These are phyloP conservation scores for Nematolebias whitei DNA, from an alignment of 2,113 vertebrate genomes.

Conservation along the genomic window DNA sequence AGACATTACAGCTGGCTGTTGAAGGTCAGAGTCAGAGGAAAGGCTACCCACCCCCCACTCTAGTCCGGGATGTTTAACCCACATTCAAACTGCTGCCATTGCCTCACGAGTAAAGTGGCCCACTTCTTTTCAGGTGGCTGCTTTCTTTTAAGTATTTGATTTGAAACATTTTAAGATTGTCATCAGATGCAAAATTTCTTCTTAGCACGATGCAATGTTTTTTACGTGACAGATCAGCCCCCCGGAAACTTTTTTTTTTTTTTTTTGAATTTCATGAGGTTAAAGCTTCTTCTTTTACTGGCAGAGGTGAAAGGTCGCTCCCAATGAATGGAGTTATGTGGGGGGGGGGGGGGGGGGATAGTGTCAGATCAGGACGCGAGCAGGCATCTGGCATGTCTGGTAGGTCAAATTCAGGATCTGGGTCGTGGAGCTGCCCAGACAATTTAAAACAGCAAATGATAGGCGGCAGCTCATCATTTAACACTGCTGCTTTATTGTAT, in stretches of 20 bases:
- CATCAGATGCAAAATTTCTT: not conserved
- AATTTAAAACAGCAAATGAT: slow-evolving; percentile 29
- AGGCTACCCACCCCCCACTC: slow-evolving; percentile 50
- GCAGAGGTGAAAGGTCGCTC: slow-evolving; percentile 58
- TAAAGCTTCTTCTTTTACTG: slow-evolving; percentile 50
- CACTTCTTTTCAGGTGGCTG: not conserved
- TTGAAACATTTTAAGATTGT: not conserved
- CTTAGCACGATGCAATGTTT: not conserved
- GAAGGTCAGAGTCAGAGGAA: slow-evolving; percentile 64
- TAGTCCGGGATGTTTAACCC: slow-evolving; percentile 52
- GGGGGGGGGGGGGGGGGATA: slow-evolving; percentile 35
- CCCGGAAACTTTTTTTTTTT: not conserved
- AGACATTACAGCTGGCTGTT: slow-evolving; percentile 65
- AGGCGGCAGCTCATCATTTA: slow-evolving; percentile 26
- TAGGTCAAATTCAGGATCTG: slow-evolving; percentile 49
- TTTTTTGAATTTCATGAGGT: slow-evolving; percentile 33
- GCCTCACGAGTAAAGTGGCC: not conserved
- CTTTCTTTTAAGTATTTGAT: slow-evolving; percentile 2
- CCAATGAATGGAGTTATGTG: slow-evolving; percentile 63
- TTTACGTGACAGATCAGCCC: not conserved
- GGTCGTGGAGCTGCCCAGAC: slow-evolving; percentile 46
- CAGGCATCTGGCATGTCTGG: slow-evolving; percentile 57
- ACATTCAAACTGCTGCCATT: slow-evolving; percentile 56
- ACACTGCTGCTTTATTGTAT: slow-evolving; percentile 12
- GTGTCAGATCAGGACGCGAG: slow-evolving; percentile 49